Percentiles rank a stretch among this genome's conserved stretches.
phyloP scores from a whole-genome alignment of 2,888 invertebrate species.

The Tromatobia lineatoria region DNA sequence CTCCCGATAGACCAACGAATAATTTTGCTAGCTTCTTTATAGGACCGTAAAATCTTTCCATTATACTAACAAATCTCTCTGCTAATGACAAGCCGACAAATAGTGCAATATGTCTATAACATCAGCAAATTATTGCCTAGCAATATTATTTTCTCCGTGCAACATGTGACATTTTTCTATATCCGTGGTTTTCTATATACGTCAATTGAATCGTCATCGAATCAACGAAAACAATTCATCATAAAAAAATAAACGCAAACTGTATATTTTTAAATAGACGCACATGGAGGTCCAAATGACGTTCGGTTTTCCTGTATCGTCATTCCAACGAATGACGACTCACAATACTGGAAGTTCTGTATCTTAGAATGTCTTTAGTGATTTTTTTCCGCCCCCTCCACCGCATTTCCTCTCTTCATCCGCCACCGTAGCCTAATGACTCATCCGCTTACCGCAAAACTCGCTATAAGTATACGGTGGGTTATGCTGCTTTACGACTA shows the following conservation, averaged over 20 bases:
- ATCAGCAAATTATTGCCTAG: too few relatives aligned
- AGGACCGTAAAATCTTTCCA: too few relatives aligned
- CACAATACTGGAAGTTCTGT: conserved; percentile 47
- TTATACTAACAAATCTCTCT: too few relatives aligned
- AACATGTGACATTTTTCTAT: too few relatives aligned
- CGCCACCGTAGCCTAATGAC: conserved; percentile 61
- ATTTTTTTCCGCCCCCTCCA: conserved; percentile 39
- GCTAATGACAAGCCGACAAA: too few relatives aligned
- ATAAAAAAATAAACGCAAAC: background rate
- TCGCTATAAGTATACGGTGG: conserved; percentile 38
- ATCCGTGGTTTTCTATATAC: too few relatives aligned
- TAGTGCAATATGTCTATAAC: too few relatives aligned
- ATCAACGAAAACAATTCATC: background rate
- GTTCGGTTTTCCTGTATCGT: background rate
- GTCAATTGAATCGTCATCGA: background rate
- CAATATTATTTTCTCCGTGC: too few relatives aligned
- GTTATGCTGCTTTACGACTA: conserved; percentile 25
- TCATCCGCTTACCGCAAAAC: conserved; percentile 63
- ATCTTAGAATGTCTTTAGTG: background rate
- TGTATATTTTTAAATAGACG: background rate
- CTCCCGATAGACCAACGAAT: too few relatives aligned
- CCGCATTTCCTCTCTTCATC: conserved; percentile 53
- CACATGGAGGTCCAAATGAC: background rate
- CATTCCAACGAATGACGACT: conserved; percentile 29
- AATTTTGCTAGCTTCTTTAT: too few relatives aligned